Evolutionary conservation across 2,888 invertebrate species (phyloP), one percentile per base, ranked within the genome.

Genomic region (Apotomis capreana): DNA sequence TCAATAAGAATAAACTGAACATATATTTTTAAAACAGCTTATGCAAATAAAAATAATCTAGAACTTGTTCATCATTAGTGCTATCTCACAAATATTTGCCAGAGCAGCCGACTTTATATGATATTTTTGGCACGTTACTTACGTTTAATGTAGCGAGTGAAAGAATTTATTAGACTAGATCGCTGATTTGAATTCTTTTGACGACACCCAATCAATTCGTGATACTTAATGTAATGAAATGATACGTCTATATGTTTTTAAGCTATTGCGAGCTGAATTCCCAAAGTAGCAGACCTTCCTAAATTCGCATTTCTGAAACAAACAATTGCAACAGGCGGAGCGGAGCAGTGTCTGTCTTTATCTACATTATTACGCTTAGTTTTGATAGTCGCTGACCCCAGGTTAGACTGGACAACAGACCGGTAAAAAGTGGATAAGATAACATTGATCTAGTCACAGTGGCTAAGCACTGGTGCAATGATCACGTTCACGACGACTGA

Each of bases 341-440:
- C 6, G 5, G 40, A 40, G 6, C 4, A 40, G 15, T 36, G 6
- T 40, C 51, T n/a, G 26, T 62, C 12, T 51, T 13, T n/a, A 40
- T 12, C 51, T 51, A 51, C 51, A 62, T 51, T 62, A 62, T 36
- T 51, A 63, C 58, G 37, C 36, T 37, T 57, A 6, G 15, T 52
- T 65, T 54, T 58, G 51, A 58, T 68, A 67, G 44, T 37, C 51
- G n/a, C 26, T 57, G 52, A 68, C 57, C 68, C 37, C 36, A 52
- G 44, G 9, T 15, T 69, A 12, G 57, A 15, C 13, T 36, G 54
- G 40, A 4, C 52, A 55, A 12, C 36, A 15, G 40, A 72, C 72
- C 72, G 36, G 68, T 68, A 13, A 40, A 58, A 63, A 68, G 72
- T 67, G 62, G 72, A 68, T 72, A 62, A 26, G 62, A 64, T 69